Conservation (phyloP, 2,113 vertebrate species). For the Pelobates fuscus region DNA sequence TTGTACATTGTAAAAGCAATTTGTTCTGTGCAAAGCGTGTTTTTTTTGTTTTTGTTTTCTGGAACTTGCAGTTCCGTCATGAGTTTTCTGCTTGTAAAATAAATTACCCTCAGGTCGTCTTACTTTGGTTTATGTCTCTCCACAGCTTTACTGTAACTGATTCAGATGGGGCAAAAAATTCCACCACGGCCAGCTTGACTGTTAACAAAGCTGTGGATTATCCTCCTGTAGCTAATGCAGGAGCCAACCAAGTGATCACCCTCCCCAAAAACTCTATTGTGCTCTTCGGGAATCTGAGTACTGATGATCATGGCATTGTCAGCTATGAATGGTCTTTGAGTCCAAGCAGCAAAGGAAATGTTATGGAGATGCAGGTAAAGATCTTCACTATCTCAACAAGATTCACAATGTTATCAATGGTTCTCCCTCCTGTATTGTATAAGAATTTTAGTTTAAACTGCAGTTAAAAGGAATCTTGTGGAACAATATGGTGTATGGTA, state of each 20-base stretch:
- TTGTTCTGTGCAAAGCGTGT: too few species aligned
- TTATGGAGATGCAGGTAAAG: constrained; percentile 97
- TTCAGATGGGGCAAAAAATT: constrained; percentile 86
- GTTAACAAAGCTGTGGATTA: constrained; percentile 97
- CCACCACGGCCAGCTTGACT: constrained; percentile 83
- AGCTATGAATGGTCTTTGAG: constrained; percentile 97
- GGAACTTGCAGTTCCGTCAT: too few species aligned
- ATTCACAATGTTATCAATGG: too few species aligned
- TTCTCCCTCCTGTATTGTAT: too few species aligned
- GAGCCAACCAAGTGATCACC: constrained; percentile 93
- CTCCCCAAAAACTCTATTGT: constrained; percentile 90
- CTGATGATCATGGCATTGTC: constrained; percentile 88
- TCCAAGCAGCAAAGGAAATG: constrained; percentile 92
- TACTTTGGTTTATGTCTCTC: background rate
- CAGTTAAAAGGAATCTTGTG: background rate
- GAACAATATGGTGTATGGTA: background rate
- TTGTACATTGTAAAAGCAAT: too few species aligned
- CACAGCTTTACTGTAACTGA: constrained; percentile 94
- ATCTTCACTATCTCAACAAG: too few species aligned
- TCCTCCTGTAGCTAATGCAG: constrained; percentile 87
- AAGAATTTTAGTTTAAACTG: background rate
- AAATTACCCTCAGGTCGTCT: too few species aligned
- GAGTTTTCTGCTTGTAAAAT: too few species aligned
- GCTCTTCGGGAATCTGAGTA: constrained; percentile 90
- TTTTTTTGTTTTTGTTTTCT: too few species aligned